Percentiles rank a stretch among this genome's conserved stretches.
Evolutionary conservation across 2,888 invertebrate species (phyloP).

Genomic region (Masnerella sp.): DNA sequence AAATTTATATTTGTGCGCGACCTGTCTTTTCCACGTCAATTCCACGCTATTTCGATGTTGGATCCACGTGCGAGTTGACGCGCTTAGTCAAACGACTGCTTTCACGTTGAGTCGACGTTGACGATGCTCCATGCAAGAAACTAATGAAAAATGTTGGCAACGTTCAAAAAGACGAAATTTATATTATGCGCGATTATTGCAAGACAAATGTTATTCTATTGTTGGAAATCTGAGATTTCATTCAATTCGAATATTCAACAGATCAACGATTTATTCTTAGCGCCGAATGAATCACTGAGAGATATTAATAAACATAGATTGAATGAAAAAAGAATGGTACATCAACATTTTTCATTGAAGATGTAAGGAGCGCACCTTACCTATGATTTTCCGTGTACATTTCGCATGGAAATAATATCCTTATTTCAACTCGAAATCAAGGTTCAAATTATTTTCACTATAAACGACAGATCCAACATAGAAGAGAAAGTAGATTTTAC

Average conservation of each 20-base stretch:
- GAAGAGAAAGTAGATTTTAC: constrained; percentile 58
- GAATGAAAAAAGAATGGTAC: too few relatives aligned
- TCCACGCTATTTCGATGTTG: background rate
- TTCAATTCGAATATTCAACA: too few relatives aligned
- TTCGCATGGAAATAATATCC: constrained; percentile 39
- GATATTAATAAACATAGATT: too few relatives aligned
- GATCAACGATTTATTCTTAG: too few relatives aligned
- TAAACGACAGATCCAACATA: constrained; percentile 45
- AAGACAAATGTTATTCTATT: too few relatives aligned
- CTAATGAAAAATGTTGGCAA: background rate
- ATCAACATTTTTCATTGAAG: too few relatives aligned
- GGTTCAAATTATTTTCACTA: constrained; percentile 55
- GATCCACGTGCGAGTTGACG: constrained; percentile 1
- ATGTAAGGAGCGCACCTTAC: constrained; percentile 23
- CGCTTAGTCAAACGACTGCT: background rate
- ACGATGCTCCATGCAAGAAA: background rate
- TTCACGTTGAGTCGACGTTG: background rate
- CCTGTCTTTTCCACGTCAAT: background rate
- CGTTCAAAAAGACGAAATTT: too few relatives aligned
- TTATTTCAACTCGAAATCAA: constrained; percentile 54
- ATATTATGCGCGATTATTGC: too few relatives aligned
- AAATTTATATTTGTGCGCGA: constrained; percentile 32
- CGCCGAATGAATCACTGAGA: too few relatives aligned
- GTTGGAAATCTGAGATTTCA: too few relatives aligned
- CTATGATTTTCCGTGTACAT: constrained; percentile 46